Percentiles rank a stretch among this genome's conserved stretches.
Conservation (phyloP, 2,888 invertebrate species). For the Pantelozetes paolii region DNA sequence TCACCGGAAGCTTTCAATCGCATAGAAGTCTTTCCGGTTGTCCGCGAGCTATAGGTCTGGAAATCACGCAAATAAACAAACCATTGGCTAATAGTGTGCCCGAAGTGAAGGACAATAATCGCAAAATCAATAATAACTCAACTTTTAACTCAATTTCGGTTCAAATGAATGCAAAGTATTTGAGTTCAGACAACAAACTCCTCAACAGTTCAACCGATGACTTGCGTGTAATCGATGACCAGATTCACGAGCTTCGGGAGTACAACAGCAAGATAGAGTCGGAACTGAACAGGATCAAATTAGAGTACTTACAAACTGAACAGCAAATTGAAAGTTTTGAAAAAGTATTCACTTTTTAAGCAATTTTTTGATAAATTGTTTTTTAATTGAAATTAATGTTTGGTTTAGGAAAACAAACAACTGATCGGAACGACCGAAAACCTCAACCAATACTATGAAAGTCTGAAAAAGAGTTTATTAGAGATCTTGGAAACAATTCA, state of each 20-base stretch:
- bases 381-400: conserved; percentile 23
- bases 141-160: not conserved
- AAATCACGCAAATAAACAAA: not conserved
- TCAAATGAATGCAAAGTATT: not conserved
- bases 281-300: conserved; percentile 83
- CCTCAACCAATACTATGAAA: conserved; percentile 86
- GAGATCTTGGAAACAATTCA: conserved; percentile 82
- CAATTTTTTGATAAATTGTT: no score
- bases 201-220: conserved; percentile 64
- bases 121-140: conserved; percentile 10
- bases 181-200: conserved; percentile 3
- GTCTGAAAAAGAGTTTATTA: conserved; percentile 84
- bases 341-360: conserved; percentile 65
- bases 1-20: conserved; percentile 74
- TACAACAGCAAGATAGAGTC: conserved; percentile 88
- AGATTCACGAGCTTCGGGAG: conserved; percentile 82
- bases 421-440: conserved; percentile 56
- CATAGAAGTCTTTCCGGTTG: conserved; percentile 62
- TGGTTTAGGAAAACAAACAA: conserved; percentile 46
- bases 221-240: conserved; percentile 80
- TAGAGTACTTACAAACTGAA: conserved; percentile 89
- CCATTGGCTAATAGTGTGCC: not conserved
- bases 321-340: conserved; percentile 81
- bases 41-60: conserved; percentile 45
- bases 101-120: not conserved